Conservation (phyloP, 2,797 vertebrate species). For the Somateria mollissima region DNA sequence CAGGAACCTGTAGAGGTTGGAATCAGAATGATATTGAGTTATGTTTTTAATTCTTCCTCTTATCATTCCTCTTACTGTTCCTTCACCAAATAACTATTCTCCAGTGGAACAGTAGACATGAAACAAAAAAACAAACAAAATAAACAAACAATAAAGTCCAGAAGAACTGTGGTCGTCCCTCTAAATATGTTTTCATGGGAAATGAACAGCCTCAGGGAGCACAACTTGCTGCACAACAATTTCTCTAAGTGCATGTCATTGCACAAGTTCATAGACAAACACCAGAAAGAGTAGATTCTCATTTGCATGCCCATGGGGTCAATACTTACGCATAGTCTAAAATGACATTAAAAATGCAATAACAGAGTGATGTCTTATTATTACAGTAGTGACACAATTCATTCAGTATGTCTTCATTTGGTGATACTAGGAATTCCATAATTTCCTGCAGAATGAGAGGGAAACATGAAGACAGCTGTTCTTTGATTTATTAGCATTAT, state of each 20-base stretch:
- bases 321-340: not conserved
- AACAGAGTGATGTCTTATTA: not conserved
- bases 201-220: not conserved
- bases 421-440: not conserved
- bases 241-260: slow-evolving; percentile 40
- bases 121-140: fast-evolving
- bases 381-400: slow-evolving; percentile 3
- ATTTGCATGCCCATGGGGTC: not conserved
- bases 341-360: not conserved
- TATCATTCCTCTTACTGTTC: not conserved
- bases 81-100: not conserved
- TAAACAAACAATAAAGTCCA: fast-evolving
- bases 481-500: not conserved
- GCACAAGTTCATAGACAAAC: slow-evolving; percentile 53
- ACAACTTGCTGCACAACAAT: not conserved
- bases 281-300: slow-evolving; percentile 11
- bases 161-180: not conserved
- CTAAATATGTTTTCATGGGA: not conserved
- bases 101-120: not conserved
- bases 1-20: not conserved
- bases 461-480: not conserved
- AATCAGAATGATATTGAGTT: not conserved
- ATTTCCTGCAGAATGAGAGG: not conserved
- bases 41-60: not conserved
- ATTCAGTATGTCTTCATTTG: not conserved